phyloP scores from a whole-genome alignment of 2,888 invertebrate species.

The Nasonovia ribisnigri region DNA sequence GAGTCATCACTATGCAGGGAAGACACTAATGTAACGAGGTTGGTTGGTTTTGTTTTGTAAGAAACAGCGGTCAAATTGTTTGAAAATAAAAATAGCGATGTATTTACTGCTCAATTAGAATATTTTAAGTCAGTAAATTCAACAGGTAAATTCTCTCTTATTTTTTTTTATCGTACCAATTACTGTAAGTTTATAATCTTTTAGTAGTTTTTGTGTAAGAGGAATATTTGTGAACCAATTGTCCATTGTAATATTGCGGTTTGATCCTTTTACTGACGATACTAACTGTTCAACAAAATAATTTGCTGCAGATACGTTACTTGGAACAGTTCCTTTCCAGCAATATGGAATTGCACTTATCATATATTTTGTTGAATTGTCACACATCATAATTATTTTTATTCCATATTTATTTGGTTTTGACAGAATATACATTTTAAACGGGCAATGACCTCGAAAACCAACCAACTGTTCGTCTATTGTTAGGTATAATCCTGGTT shows the following conservation, averaged over 20 bases:
- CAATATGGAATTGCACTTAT: not conserved
- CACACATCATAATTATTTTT: constrained; percentile 28
- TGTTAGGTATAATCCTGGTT: constrained; percentile 13
- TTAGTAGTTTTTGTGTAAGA: not conserved
- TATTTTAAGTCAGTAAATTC: constrained; percentile 34
- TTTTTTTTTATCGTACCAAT: constrained; percentile 40
- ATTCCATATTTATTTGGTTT: constrained; percentile 29
- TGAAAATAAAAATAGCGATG: constrained; percentile 68
- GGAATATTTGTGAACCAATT: not conserved
- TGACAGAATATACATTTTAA: constrained; percentile 25
- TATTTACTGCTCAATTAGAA: constrained; percentile 65
- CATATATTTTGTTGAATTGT: not conserved
- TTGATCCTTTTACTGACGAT: not conserved
- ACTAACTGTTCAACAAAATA: not conserved
- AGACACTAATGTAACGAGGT: too few relatives aligned
- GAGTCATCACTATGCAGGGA: too few relatives aligned
- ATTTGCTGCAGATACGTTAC: not conserved
- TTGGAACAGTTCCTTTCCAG: not conserved
- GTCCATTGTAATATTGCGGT: not conserved
- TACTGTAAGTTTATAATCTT: not conserved
- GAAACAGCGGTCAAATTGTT: too few relatives aligned
- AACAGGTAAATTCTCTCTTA: constrained; percentile 45
- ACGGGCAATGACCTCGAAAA: constrained; percentile 17
- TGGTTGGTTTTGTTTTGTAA: too few relatives aligned
- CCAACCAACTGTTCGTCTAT: constrained; percentile 31